Evolutionary conservation across 2,888 invertebrate species (phyloP), one percentile per base, ranked within the genome.

Genomic region (Metopia argyrocephala): DNA sequence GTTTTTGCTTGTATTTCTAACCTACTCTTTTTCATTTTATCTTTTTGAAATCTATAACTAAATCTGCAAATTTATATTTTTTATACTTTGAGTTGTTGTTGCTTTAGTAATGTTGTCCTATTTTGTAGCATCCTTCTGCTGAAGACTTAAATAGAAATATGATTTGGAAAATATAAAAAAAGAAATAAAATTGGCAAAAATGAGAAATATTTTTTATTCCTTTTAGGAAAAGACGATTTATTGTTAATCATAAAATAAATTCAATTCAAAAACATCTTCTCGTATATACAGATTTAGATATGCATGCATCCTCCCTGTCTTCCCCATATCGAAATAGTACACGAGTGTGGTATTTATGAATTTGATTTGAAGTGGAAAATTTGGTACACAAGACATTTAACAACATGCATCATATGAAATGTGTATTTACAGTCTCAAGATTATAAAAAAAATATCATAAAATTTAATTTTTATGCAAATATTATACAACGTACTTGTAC

Each of bases 191-290:
- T 28, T 38, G 27, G 31, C 0, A 45, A 54, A 56, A 76, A 57
- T n/a, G 2, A 45, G 64, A 62, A 76, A 62, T 18, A 57, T 70
- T 61, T 65, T 54, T n/a, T 56, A 66, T 59, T 64, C 57, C 73
- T 68, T 81, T 79, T 71, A 78, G 84, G 84, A 85, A 61, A 20
- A 84, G 85, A 86, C 85, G 85, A 84, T 85, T 86, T 87, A 87
- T 87, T 86, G 88, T 86, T 87, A 88, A 87, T 88, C 87, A 88
- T 85, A 84, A 86, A 81, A 69, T 76, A 62, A 70, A 75, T 61
- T 61, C 64, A 66, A 75, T 81, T 66, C 45, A 48, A 61, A 76
- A 71, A 54, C 38, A 5, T 54, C 52, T 23, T 50, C 50, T 25
- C n/a, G 25, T 38, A 15, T 46, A 46, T 18, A n/a, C n/a, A n/a